Percentiles rank a stretch among this genome's conserved stretches.
These are phyloP conservation scores for Triops cancriformis DNA, from an alignment of 1,140 invertebrate genomes.

Conservation along the genomic window DNA sequence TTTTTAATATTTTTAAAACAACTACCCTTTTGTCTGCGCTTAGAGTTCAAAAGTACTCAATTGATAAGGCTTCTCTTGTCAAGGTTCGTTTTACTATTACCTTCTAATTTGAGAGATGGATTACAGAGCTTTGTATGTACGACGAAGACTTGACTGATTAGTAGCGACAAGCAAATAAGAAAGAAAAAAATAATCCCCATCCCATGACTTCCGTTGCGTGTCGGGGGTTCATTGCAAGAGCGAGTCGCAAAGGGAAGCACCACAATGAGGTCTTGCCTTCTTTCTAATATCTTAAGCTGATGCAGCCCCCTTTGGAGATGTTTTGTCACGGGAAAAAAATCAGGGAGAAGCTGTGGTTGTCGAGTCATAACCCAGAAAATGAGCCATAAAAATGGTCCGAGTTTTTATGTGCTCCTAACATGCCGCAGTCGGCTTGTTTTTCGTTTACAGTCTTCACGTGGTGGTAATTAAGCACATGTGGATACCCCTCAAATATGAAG, in stretches of 20 bases:
- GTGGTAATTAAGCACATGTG: not conserved
- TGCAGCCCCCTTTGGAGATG: not conserved
- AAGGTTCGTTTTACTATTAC: too few species aligned
- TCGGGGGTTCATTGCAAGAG: not conserved
- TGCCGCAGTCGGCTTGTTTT: not conserved
- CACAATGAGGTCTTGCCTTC: not conserved
- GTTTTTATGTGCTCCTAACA: too few species aligned
- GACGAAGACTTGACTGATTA: too few species aligned
- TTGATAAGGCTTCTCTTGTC: too few species aligned
- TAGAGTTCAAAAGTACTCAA: too few species aligned
- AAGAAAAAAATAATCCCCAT: not conserved
- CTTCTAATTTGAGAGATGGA: too few species aligned
- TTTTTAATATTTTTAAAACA: too few species aligned
- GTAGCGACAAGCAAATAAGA: not conserved
- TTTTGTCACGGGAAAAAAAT: not conserved
- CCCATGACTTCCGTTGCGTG: not conserved
- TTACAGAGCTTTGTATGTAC: too few species aligned
- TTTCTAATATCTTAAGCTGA: not conserved
- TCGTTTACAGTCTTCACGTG: conserved; percentile 2
- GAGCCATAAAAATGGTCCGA: not conserved
- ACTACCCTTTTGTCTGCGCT: too few species aligned
- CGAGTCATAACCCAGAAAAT: not conserved
- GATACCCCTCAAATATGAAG: not conserved
- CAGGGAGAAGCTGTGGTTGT: not conserved
- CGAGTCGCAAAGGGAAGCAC: not conserved